Conservation (phyloP, 2,888 invertebrate genomes). For the Venusia cambrica region DNA sequence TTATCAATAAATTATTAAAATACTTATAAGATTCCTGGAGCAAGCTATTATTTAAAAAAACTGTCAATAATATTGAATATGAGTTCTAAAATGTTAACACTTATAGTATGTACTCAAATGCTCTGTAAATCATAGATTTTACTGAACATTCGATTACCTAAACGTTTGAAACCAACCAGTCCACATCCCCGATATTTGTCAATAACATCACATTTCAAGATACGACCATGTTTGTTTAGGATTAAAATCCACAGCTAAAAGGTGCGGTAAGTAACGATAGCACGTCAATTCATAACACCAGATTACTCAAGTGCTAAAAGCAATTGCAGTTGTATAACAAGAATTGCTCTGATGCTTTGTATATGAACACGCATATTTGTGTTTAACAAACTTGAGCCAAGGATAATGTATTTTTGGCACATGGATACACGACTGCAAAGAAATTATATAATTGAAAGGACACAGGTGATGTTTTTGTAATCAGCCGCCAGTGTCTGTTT, state of each 20-base stretch:
- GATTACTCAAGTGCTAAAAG: slow-evolving; percentile 56
- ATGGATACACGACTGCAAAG: slow-evolving; percentile 3
- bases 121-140: no score
- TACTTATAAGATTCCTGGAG: no score
- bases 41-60: no score
- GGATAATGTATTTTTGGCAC: slow-evolving; percentile 37
- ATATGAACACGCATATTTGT: slow-evolving; percentile 50
- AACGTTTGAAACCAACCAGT: no score
- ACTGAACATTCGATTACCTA: no score
- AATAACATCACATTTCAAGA: slow-evolving; percentile 11
- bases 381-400: slow-evolving; percentile 50
- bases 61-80: no score
- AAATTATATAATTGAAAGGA: no score
- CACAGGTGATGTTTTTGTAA: no score
- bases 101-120: no score
- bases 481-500: no score
- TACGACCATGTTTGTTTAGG: slow-evolving; percentile 33
- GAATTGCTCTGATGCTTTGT: slow-evolving; percentile 36
- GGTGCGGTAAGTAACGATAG: slow-evolving; percentile 35
- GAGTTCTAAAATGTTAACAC: no score
- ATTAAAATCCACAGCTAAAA: slow-evolving; percentile 30
- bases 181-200: slow-evolving; percentile 2
- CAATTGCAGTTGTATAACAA: slow-evolving; percentile 39
- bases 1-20: no score
- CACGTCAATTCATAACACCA: slow-evolving; percentile 29